phyloP scores from a whole-genome alignment of 92 coral and sea anemone genomes.

The Epizoanthus ramosus region DNA sequence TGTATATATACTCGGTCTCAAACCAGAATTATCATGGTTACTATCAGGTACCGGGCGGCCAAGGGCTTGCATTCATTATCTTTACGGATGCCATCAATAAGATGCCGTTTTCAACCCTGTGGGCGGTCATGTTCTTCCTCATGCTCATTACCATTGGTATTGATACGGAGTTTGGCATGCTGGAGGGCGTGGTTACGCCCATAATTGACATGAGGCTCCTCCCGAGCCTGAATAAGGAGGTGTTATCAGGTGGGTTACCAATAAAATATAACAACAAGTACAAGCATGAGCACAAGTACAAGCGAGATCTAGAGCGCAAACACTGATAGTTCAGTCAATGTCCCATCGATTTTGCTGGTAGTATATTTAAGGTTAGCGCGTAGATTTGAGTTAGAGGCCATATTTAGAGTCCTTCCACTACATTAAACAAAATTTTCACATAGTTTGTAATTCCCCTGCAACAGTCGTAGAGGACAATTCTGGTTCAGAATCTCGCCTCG shows the following conservation, averaged over 20 bases:
- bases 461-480: too few species aligned
- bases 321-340: neutral
- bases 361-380: too few species aligned
- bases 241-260: slow-evolving; percentile 75
- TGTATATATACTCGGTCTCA: too few species aligned
- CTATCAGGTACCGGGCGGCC: slow-evolving; percentile 75
- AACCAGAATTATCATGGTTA: neutral
- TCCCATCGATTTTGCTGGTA: too few species aligned
- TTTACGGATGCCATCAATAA: slow-evolving; percentile 95
- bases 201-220: slow-evolving; percentile 84
- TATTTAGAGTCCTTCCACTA: too few species aligned
- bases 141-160: slow-evolving; percentile 90
- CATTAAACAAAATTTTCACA: too few species aligned
- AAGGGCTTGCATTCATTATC: slow-evolving; percentile 89
- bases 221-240: slow-evolving; percentile 86
- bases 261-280: neutral
- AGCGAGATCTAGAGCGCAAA: neutral
- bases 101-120: slow-evolving; percentile 86
- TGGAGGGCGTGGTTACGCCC: slow-evolving; percentile 99
- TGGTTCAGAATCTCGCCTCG: too few species aligned
- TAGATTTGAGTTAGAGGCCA: too few species aligned
- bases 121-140: slow-evolving; percentile 97
- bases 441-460: too few species aligned
- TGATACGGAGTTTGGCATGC: slow-evolving; percentile 98
- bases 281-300: neutral